These are phyloP conservation scores for Atopsyche davidsoni DNA, from an alignment of 1,140 invertebrate species.

Conservation along the genomic window DNA sequence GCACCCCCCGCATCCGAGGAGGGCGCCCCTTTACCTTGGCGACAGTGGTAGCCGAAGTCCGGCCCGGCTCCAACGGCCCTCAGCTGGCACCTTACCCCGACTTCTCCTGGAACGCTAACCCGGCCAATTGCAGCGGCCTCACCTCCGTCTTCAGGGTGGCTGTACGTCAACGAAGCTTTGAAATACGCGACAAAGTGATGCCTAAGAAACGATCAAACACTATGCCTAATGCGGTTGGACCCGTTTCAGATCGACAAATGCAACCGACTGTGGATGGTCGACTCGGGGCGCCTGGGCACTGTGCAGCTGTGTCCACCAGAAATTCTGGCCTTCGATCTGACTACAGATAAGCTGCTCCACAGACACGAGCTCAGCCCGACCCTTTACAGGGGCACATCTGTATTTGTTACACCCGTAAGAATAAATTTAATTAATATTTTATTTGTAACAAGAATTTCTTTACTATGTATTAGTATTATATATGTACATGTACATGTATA, in stretches of 20 bases:
- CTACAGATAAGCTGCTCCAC: conserved; percentile 47
- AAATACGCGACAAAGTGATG: background rate
- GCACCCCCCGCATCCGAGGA: conserved; percentile 63
- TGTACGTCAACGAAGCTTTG: conserved; percentile 30
- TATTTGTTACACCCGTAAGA: conserved; percentile 42
- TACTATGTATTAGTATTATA: too few relatives aligned
- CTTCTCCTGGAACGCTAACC: conserved; percentile 48
- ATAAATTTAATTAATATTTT: too few relatives aligned
- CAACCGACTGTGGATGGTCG: conserved; percentile 55
- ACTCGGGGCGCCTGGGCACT: conserved; percentile 44
- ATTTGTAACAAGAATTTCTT: too few relatives aligned
- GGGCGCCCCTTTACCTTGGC: conserved; percentile 64
- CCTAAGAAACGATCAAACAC: too few relatives aligned
- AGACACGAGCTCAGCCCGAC: conserved; percentile 42
- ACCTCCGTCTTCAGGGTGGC: conserved; percentile 50
- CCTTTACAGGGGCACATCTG: conserved; percentile 32
- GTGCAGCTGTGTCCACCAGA: conserved; percentile 47
- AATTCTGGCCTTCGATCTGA: conserved; percentile 52
- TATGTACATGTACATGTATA: too few relatives aligned
- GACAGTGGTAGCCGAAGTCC: conserved; percentile 45
- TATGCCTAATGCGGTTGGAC: too few relatives aligned
- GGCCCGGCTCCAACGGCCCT: conserved; percentile 35
- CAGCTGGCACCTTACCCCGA: conserved; percentile 42
- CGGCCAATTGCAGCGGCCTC: conserved; percentile 45
- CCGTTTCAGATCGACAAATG: conserved; percentile 55